A percentile compares a stretch with the other conserved stretches of the same genome.
Evolutionary conservation across 1,140 invertebrate species (phyloP).

Genomic region (Oreohelix idahoensis): DNA sequence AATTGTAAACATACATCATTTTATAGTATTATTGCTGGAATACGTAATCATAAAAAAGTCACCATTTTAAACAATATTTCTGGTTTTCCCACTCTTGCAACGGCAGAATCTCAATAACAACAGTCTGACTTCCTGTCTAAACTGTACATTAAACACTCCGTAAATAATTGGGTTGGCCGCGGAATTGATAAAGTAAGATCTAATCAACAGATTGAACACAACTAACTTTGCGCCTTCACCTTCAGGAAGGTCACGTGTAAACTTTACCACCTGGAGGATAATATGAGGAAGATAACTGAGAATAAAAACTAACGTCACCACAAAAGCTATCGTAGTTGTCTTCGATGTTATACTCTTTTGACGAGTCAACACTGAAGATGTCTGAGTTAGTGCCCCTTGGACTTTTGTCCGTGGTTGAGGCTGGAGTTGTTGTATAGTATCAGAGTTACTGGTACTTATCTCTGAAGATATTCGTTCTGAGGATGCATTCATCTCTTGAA

Average conservation of each 20-base stretch:
- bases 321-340: conserved; percentile 49
- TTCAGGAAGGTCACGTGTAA: conserved; percentile 20
- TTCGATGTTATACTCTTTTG: conserved; percentile 1
- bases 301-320: conserved; percentile 49
- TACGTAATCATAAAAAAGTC: too few species aligned
- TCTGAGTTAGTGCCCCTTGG: too few species aligned
- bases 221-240: conserved; percentile 30
- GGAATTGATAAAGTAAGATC: conserved; percentile 49
- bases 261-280: conserved; percentile 34
- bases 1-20: too few species aligned
- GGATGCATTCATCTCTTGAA: too few species aligned
- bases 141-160: conserved; percentile 39
- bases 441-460: too few species aligned
- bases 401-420: too few species aligned
- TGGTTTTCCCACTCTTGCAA: too few species aligned
- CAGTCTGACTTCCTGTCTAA: conserved; percentile 27
- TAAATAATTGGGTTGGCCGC: conserved; percentile 48
- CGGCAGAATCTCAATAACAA: not conserved
- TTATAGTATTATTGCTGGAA: too few species aligned
- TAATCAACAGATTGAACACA: conserved; percentile 44
- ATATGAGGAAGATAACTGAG: conserved; percentile 52
- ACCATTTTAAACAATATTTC: too few species aligned
- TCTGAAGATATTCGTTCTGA: too few species aligned
- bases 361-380: not conserved
- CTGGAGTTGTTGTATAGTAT: too few species aligned